phyloP scores from a whole-genome alignment of 2,113 vertebrate species.

The Sinosuthora webbiana region DNA sequence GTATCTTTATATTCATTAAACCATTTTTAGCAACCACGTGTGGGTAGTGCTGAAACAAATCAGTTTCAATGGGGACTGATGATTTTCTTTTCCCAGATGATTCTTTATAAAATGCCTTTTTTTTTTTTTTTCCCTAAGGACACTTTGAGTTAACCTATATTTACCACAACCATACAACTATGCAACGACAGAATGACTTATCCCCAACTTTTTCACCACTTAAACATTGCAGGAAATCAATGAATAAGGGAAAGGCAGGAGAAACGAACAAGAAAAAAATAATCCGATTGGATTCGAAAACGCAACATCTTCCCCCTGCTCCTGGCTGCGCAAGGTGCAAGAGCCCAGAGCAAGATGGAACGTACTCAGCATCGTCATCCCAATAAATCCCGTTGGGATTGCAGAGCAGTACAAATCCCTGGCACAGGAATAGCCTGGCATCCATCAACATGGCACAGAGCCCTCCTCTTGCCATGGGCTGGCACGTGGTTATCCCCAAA shows the following conservation, averaged over 20 bases:
- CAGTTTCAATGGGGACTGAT: not conserved
- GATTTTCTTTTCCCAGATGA: not conserved
- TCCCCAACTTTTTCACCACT: not conserved
- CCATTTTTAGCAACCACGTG: not conserved
- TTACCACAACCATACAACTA: not conserved
- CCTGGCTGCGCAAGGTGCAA: not conserved
- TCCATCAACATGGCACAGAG: not conserved
- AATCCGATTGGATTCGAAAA: not conserved
- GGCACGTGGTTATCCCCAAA: not conserved
- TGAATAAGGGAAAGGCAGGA: not conserved
- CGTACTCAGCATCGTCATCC: not conserved
- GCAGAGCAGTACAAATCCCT: not conserved
- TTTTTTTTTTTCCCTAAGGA: not conserved
- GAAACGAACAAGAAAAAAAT: rapidly evolving
- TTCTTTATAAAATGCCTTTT: not conserved
- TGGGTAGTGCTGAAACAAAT: not conserved
- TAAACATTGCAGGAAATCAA: not conserved
- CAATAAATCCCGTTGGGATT: rapidly evolving
- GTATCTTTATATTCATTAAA: not conserved
- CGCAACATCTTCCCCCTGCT: not conserved
- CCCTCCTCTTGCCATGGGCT: not conserved
- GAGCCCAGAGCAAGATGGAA: not conserved
- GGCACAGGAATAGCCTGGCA: not conserved
- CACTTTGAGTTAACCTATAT: not conserved
- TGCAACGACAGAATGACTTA: not conserved